Base-by-base conservation (phyloP, 1,140 invertebrate genomes). In the Drosophila aff. region DNA sequence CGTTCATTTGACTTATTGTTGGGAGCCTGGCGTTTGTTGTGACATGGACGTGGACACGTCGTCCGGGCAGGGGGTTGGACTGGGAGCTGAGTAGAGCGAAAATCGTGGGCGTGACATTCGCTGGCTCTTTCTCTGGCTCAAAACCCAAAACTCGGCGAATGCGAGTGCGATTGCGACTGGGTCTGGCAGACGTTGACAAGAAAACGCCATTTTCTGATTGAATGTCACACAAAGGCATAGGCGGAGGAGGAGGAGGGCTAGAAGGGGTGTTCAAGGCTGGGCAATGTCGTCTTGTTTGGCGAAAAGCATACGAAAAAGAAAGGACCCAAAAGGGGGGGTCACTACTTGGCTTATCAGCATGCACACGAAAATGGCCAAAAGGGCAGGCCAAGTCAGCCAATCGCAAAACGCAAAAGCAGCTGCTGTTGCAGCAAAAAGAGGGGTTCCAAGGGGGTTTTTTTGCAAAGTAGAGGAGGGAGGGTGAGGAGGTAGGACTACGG, bases 171-270 rank as follows among this genome's bases (percentile, higher is more conserved):
- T 41, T 47, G 46, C 62, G 53, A 43, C 69, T 52, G 71, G 68
- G 69, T 69, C 79, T 87, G 65, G 80, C 87, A 83, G 78, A 87
- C 80, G 83, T 91, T 91, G 89, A 91, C 89, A 91, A 91, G 89
- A 89, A 91, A 87, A 91, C 89, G 89, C 89, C 89, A 91, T 91
- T 91, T 84, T 91, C 74, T 91, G 89, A 91, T 91, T 91, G 89
- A 91, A 91, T 91, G 89, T 91, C 89, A 91, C 73, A 91, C 63
- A 87, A 91, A 91, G 53, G 44, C 59, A 61, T 23, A 21, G 28
- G 47, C 26, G 44, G n/a, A 7, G 33, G 60, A 7, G 33, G 60
- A 33, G 41, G n/a, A 4, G 28, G 28, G 33, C 61, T 33, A n/a
- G n/a, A 52, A 33, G 55, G 16, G 21, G 38, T 33, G 38, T 33